Evolutionary conservation across 2,888 invertebrate species (phyloP), one percentile per base, ranked within the genome.

Genomic region (Polydrusus pterygomalis): DNA sequence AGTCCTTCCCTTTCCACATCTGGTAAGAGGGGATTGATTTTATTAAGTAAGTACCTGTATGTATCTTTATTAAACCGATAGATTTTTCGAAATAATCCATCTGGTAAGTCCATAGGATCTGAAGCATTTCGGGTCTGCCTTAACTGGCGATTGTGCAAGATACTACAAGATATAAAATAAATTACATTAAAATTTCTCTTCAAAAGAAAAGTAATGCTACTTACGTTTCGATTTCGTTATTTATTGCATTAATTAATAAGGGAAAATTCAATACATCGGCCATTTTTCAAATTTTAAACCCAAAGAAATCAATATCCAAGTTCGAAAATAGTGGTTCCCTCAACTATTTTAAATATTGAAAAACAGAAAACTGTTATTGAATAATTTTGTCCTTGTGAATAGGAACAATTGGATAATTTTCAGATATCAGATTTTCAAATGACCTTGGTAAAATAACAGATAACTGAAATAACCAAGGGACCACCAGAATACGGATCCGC

Each of bases 41-140:
- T 11, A 40, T 40, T 40, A 40, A 40, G 11, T 40, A 40, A 40
- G 40, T 40, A 40, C 11, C 40, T 40, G 40, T 40, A 40, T 40
- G 40, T 40, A 25, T 25, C 40, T 40, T 11, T 40, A 40, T 40
- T 40, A 40, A 40, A 40, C 9, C 40, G 40, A 40, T 40, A 40
- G 10, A 40, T 40, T 40, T 40, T 40, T 9, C 40, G 40, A 40
- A 40, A 40, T 40, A 40, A 11, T 11, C 11, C 40, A 40, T 40
- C 11, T 40, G 40, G 40, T 40, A 40, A 40, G 13, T 47, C 47
- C 47, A 47, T 47, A 13, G 47, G 47, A 47, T 47, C 15, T 47
- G 47, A 13, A 47, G 47, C 15, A 47, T 47, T 47, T 15, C 25
- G 25, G 25, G 25, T 25, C 25, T 25, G 25, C 25, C 25, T 25